Evolutionary conservation across 2,113 vertebrate genomes (phyloP).

Genomic region (Poecilia latipinna): DNA sequence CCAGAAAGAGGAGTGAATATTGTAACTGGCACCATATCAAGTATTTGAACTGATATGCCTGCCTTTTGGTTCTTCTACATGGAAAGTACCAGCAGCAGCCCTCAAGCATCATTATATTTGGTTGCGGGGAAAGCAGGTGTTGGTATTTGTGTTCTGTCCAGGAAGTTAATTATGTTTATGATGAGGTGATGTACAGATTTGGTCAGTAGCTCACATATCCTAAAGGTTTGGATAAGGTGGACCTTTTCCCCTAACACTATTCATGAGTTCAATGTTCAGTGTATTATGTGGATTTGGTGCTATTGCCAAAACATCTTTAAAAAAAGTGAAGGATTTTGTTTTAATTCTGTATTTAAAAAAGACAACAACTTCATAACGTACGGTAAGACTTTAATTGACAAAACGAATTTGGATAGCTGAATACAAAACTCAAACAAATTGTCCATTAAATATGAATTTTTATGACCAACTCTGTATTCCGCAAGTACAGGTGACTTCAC

Average conservation of each 20-base stretch:
- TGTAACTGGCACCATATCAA: slow-evolving; percentile 63
- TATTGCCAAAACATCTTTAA: too few relatives aligned
- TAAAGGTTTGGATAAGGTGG: neutral
- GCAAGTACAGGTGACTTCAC: neutral
- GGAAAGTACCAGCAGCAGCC: slow-evolving; percentile 48
- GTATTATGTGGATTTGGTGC: too few relatives aligned
- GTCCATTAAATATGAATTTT: neutral
- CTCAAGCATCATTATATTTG: slow-evolving; percentile 44
- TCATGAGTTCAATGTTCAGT: neutral
- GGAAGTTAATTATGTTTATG: slow-evolving; percentile 62
- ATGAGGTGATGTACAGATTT: slow-evolving; percentile 16
- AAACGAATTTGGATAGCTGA: neutral
- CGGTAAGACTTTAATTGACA: neutral
- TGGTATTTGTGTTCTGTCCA: slow-evolving; percentile 54
- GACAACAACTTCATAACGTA: too few relatives aligned
- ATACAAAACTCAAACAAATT: neutral
- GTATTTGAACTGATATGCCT: slow-evolving; percentile 59
- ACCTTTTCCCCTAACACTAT: neutral
- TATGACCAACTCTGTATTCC: neutral
- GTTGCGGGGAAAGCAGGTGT: slow-evolving; percentile 38
- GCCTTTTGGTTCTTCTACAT: slow-evolving; percentile 46
- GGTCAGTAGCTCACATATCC: neutral
- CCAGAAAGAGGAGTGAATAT: slow-evolving; percentile 51
- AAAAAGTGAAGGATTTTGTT: too few relatives aligned
- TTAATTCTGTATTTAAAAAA: neutral